These are phyloP conservation scores for Palythoa grandis DNA, from an alignment of 92 coral and sea anemone genomes.

Conservation along the genomic window DNA sequence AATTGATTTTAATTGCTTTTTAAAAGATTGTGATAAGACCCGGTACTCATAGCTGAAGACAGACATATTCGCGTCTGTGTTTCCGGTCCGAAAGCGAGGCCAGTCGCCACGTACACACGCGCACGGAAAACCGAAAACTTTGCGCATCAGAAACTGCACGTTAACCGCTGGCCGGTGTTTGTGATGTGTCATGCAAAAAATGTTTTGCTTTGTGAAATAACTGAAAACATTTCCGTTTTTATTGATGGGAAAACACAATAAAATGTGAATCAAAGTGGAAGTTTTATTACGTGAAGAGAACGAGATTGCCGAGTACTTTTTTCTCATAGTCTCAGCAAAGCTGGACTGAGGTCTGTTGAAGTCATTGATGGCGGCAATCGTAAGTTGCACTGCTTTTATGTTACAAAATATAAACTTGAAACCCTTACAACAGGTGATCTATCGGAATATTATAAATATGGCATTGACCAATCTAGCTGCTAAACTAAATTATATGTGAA, in stretches of 20 bases:
- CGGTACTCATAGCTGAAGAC: too few species aligned
- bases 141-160: conserved; percentile 37
- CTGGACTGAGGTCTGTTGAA: neutral
- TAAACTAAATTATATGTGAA: too few species aligned
- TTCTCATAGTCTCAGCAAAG: neutral
- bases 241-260: neutral
- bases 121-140: conserved; percentile 5
- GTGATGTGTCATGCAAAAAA: conserved; percentile 7
- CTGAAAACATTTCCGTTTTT: neutral
- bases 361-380: conserved; percentile 34
- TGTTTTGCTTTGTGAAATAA: neutral
- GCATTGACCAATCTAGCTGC: neutral
- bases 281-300: neutral
- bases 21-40: too few species aligned
- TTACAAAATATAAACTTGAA: neutral
- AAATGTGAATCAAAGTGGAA: conserved; percentile 12
- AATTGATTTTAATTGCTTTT: too few species aligned
- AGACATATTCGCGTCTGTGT: neutral
- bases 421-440: neutral
- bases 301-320: neutral
- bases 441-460: neutral
- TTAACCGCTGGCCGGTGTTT: conserved; percentile 29
- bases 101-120: conserved; percentile 41
- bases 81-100: conserved; percentile 27
- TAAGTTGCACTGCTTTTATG: conserved; percentile 2